Percentiles rank a stretch among this genome's conserved stretches.
phyloP scores from a whole-genome alignment of 1,140 invertebrate genomes.

The Lordiphosa mommai region DNA sequence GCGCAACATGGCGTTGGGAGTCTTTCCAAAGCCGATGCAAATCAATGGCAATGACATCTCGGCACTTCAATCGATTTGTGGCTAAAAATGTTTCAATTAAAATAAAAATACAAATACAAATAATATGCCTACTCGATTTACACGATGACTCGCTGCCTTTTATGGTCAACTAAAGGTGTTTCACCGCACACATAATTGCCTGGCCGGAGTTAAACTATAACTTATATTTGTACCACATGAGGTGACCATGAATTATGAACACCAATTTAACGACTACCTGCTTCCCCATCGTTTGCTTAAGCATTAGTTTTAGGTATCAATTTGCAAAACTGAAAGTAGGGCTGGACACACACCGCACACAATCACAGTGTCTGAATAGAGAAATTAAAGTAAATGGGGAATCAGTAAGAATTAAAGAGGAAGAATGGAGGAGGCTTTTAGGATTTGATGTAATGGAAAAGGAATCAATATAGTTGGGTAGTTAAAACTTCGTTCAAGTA shows the following conservation, averaged over 20 bases:
- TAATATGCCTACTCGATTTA: constrained; percentile 60
- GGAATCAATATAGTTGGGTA: no score
- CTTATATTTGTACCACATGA: constrained; percentile 32
- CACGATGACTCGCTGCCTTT: constrained; percentile 53
- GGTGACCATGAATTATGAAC: constrained; percentile 60
- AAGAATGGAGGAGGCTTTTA: no score
- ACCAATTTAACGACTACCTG: constrained; percentile 39
- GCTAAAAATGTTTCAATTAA: constrained; percentile 76
- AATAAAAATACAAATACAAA: constrained; percentile 50
- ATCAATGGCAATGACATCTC: constrained; percentile 57
- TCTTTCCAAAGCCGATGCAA: constrained; percentile 34
- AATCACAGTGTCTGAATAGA: constrained; percentile 36
- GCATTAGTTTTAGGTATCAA: constrained; percentile 63
- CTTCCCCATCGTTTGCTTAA: constrained; percentile 16
- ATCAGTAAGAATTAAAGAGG: no score
- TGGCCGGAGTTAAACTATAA: constrained; percentile 23
- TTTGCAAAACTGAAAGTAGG: constrained; percentile 55
- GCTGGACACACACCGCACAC: constrained; percentile 41
- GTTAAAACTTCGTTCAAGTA: no score
- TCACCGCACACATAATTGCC: constrained; percentile 52
- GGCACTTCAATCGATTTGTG: constrained; percentile 63
- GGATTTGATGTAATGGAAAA: no score
- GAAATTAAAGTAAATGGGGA: no score
- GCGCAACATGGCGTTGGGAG: constrained; percentile 47
- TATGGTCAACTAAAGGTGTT: constrained; percentile 49